Evolutionary conservation across 2,113 vertebrate genomes (phyloP).

Genomic region (Percopsis transmontana): DNA sequence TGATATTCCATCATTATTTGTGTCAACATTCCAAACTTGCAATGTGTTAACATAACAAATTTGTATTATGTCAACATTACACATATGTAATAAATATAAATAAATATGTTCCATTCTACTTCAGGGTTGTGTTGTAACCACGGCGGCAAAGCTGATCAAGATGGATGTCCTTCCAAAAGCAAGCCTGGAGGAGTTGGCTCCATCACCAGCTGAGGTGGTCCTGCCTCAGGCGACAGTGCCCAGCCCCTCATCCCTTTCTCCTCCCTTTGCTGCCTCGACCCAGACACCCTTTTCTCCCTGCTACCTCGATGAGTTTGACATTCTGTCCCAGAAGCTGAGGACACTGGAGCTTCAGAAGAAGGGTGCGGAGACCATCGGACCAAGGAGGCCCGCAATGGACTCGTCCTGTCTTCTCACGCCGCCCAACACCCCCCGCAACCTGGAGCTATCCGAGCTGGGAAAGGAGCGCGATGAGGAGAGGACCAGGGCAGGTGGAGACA

Average conservation of each 20-base stretch:
- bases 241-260: not conserved
- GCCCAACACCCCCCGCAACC: slow-evolving; percentile 67
- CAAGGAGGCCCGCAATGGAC: slow-evolving; percentile 50
- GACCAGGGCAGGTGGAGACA: slow-evolving; percentile 18
- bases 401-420: slow-evolving; percentile 71
- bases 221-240: slow-evolving; percentile 6
- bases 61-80: too few relatives aligned
- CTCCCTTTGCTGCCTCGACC: slow-evolving; percentile 23
- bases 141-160: slow-evolving; percentile 33
- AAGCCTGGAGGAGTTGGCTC: slow-evolving; percentile 24
- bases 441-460: slow-evolving; percentile 36
- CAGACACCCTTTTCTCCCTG: slow-evolving; percentile 16
- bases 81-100: too few relatives aligned
- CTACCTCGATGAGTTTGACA: slow-evolving; percentile 36
- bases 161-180: slow-evolving; percentile 32
- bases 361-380: slow-evolving; percentile 24
- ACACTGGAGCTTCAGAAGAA: slow-evolving; percentile 63
- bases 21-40: too few relatives aligned
- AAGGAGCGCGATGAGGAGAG: slow-evolving; percentile 20
- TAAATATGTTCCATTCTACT: not conserved
- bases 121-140: slow-evolving; percentile 13
- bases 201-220: slow-evolving; percentile 1
- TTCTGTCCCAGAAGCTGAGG: slow-evolving; percentile 69
- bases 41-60: too few relatives aligned
- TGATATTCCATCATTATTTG: too few relatives aligned